Conservation (phyloP, 2,888 invertebrate genomes). For the Mystacides longicornis region DNA sequence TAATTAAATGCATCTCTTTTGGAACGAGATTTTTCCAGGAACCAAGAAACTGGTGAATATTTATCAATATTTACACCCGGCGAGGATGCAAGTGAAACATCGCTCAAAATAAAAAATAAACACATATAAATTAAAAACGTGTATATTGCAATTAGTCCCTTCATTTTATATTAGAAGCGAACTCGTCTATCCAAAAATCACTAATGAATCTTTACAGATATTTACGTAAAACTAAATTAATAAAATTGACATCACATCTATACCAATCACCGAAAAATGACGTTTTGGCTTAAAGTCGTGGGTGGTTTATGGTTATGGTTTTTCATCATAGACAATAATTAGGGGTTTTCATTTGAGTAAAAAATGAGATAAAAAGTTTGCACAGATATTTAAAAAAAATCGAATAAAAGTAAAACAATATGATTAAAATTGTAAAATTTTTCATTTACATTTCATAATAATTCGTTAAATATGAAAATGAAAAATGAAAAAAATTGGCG, state of each 20-base stretch:
- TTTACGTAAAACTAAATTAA: background rate
- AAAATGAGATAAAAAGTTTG: too few relatives aligned
- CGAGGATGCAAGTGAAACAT: background rate
- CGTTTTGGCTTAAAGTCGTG: too few relatives aligned
- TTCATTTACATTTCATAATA: too few relatives aligned
- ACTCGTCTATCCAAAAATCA: background rate
- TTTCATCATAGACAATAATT: too few relatives aligned
- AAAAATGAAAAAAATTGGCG: too few relatives aligned
- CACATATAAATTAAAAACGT: background rate
- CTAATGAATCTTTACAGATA: background rate
- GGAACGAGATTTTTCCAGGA: conserved; percentile 8
- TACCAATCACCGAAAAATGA: too few relatives aligned
- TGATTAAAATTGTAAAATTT: too few relatives aligned
- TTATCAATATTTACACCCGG: conserved; percentile 12
- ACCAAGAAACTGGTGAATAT: conserved; percentile 4
- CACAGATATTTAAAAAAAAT: too few relatives aligned
- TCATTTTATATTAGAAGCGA: background rate
- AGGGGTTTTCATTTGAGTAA: too few relatives aligned
- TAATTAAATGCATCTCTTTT: conserved; percentile 13
- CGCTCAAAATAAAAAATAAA: background rate
- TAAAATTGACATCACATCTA: background rate
- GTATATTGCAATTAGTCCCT: background rate
- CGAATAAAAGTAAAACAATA: too few relatives aligned
- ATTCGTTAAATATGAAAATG: too few relatives aligned
- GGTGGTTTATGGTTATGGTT: too few relatives aligned